Evolutionary conservation across 1,140 invertebrate species (phyloP), one percentile per base, ranked within the genome.

Genomic region (Berghia stephanieae): DNA sequence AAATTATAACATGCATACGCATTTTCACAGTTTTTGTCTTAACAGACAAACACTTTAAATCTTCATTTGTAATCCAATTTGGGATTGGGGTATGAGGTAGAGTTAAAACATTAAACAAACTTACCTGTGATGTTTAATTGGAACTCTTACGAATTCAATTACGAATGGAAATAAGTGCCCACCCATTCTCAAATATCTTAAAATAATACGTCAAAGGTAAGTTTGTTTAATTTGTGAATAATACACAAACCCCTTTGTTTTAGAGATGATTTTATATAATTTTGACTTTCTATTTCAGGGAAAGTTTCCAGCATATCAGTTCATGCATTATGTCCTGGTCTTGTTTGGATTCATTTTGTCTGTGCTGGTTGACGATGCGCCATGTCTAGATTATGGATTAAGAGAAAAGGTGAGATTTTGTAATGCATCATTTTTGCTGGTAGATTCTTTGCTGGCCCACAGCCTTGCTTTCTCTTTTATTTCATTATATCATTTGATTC

Each of bases 341-440:
- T 31, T 76, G 74, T 76, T 76, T 76, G 74, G 42, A 43, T 67
- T 43, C 31, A 76, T 76, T 8, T 44, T 76, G 21, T 67, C 57
- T 24, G 34, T 46, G 1, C 38, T 76, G 44, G 74, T 76, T 18
- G 74, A 76, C 31, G 8, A 36, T 3, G 63, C 60, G 31, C 55
- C 72, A 42, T 40, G 27, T 18, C 36, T 36, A 52, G 70, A 40
- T 44, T 44, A 46, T 27, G 34, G 46, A 46, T 24, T 5, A 3
- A 43, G 46, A 27, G 43, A 43, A 6, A 43, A 70, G 68, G 68
- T 70, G 46, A 67, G 63, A n/a, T n/a, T n/a, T n/a, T n/a, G n/a
- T n/a, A n/a, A n/a, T n/a, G n/a, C n/a, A n/a, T n/a, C n/a, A n/a
- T n/a, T n/a, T n/a, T n/a, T n/a, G n/a, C n/a, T n/a, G n/a, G n/a